Evolutionary conservation across 2,113 vertebrate genomes (phyloP), one percentile per base, ranked within the genome.

Genomic region (Chionis minor): DNA sequence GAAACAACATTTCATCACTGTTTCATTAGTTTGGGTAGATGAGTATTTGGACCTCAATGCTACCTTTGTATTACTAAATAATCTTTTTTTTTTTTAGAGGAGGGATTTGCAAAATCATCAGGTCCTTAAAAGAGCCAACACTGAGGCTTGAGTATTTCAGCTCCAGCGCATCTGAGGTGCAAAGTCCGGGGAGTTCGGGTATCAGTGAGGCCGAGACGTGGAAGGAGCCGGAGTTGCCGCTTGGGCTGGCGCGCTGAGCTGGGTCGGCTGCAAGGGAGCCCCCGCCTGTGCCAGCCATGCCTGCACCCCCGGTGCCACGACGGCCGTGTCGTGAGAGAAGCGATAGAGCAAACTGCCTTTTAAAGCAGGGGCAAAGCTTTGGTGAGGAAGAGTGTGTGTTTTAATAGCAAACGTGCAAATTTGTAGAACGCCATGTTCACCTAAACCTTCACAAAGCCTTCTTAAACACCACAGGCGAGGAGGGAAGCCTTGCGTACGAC

Each of bases 1-100:
- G 97, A 95, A 97, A 92, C 96, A 86, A 65, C 93, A 94, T 98
- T 98, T 98, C 98, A 98, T 95, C 97, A 67, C 93, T 42, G 91
- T 97, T 92, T 98, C 97, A 98, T 99, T 98, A 98, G 70, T 61
- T 89, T 59, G 70, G 92, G 69, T 40, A 40, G 56, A 45, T 1
- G 52, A 47, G 97, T 71, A 45, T 69, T 88, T 40, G 79, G 77
- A 63, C 77, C 96, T 98, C 98, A 98, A 98, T 98, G 98, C 92
- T 81, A 62, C 92, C 98, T 98, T 99, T 99, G 98, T 99, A 52
- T 96, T 79, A 7, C 24, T 30, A 45, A 89, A 77, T 45, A 74
- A 58, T 65, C 83, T 80, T 28, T 63, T 38, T 38, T 38, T 38
- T 38, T 55, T 72, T 67, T 38, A 54, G 26, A 22, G 24, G 63